Percentiles rank a stretch among this genome's conserved stretches.
phyloP scores from a whole-genome alignment of 2,888 invertebrate species.

The Nomada fabriciana region DNA sequence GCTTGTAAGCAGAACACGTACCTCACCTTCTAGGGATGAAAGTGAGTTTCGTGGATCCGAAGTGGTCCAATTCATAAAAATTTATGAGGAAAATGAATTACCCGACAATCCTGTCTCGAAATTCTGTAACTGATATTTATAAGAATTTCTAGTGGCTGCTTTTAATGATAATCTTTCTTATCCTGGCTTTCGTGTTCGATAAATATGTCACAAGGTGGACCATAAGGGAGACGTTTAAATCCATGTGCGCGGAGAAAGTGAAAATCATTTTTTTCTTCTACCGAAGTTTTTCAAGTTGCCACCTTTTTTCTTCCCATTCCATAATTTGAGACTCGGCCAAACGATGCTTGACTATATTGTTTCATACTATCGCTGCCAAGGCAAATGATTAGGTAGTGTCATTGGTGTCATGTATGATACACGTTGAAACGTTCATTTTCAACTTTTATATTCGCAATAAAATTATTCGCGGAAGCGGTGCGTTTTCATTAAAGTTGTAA shows the following conservation, averaged over 20 bases:
- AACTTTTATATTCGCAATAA: background rate
- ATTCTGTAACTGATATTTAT: slow-evolving; percentile 55
- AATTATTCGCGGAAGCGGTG: background rate
- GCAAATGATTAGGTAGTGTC: background rate
- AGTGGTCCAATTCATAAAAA: slow-evolving; percentile 59
- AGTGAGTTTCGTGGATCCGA: slow-evolving; percentile 45
- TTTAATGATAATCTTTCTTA: slow-evolving; percentile 37
- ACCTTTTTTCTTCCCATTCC: background rate
- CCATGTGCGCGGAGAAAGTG: slow-evolving; percentile 22
- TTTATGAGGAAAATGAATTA: slow-evolving; percentile 63
- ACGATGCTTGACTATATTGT: background rate
- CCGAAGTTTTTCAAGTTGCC: too few relatives aligned
- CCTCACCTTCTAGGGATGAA: slow-evolving; percentile 32
- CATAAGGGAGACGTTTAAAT: slow-evolving; percentile 21
- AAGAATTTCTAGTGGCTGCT: slow-evolving; percentile 12
- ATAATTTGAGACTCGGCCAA: background rate
- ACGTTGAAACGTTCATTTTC: too few relatives aligned
- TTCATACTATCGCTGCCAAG: background rate
- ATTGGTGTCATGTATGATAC: too few relatives aligned
- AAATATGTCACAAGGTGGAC: slow-evolving; percentile 32
- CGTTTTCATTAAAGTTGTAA: background rate
- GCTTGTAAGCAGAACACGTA: slow-evolving; percentile 52
- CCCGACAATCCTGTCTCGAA: slow-evolving; percentile 44
- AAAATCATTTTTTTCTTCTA: slow-evolving; percentile 31
- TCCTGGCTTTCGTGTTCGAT: slow-evolving; percentile 4